Percentiles rank a stretch among this genome's conserved stretches.
Conservation (phyloP, 2,888 invertebrate genomes). For the Hofmannophila pseudospretella region DNA sequence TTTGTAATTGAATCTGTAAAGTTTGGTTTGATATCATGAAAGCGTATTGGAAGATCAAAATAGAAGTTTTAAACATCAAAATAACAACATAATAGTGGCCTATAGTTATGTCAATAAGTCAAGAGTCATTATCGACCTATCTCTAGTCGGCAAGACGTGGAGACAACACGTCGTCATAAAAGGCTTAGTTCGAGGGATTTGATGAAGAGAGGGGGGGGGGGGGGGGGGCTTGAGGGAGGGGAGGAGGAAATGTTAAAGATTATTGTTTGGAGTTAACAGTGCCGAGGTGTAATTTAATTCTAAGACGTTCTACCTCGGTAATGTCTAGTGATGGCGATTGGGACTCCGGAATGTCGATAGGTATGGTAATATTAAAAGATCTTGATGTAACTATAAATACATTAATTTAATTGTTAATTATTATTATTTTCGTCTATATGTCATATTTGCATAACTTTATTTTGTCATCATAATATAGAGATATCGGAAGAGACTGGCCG, state of each 20-base stretch:
- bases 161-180: conserved; percentile 48
- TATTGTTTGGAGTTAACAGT: conserved; percentile 67
- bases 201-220: conserved; percentile 12
- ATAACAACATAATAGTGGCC: no score
- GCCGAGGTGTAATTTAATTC: conserved; percentile 70
- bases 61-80: no score
- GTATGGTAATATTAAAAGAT: no score
- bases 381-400: no score
- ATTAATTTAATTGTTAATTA: no score
- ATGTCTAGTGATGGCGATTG: conserved; percentile 26
- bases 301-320: conserved; percentile 54
- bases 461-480: no score
- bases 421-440: no score
- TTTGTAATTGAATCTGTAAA: no score
- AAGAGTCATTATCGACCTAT: conserved; percentile 50
- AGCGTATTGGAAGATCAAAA: no score
- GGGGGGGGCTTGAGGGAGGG: conserved; percentile 11
- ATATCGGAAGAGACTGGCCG: no score
- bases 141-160: conserved; percentile 44
- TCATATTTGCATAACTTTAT: no score
- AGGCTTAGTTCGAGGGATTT: conserved; percentile 38
- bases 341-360: not conserved
- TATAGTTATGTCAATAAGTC: conserved; percentile 28
- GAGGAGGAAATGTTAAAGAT: conserved; percentile 55
- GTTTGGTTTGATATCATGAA: no score